Base-by-base conservation (phyloP, 2,888 invertebrate genomes). In the Agonopterix alstromeriana region DNA sequence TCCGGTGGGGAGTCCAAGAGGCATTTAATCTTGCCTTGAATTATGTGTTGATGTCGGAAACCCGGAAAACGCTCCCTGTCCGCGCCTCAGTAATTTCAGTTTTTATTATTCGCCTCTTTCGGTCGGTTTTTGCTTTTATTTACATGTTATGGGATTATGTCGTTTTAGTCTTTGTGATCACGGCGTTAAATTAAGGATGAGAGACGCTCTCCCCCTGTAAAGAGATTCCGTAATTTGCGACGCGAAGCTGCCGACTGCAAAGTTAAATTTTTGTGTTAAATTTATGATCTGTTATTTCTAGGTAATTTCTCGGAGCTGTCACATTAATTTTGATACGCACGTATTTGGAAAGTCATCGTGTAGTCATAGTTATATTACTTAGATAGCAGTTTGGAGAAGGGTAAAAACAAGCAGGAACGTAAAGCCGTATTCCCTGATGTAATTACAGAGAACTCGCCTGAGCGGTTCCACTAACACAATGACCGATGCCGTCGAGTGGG, bases 21-120 rank as follows among this genome's bases (percentile, higher is more conserved):
- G 82, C 82, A 84, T 85, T 86, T 84, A 85, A 85, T 87, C 84
- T 83, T 77, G 64, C 64, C 66, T 65, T 84, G 81, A 86, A 79
- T 85, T 85, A 85, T 87, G 86, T 84, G 84, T 78, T 78, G 80
- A 79, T 76, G 79, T 72, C 77, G 73, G 79, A 71, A 68, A 67
- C 72, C 78, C 82, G 81, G 82, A 78, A 82, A 86, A 81, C 70
- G 72, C 61, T 68, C 68, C 67, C 73, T 70, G 71, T 77, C 72
- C 72, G 71, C 75, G 69, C 77, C 74, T 71, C 65, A 73, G 69
- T 77, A 73, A 82, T 82, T 80, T 70, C 63, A 71, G 65, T 79
- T 82, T 79, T 81, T 80, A 80, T 77, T 71, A 66, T 69, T 62
- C 65, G 57, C 65, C 67, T 45, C 49, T 65, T 67, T 67, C 67